Evolutionary conservation across 2,113 vertebrate species (phyloP).

Genomic region (Takifugu flavidus): DNA sequence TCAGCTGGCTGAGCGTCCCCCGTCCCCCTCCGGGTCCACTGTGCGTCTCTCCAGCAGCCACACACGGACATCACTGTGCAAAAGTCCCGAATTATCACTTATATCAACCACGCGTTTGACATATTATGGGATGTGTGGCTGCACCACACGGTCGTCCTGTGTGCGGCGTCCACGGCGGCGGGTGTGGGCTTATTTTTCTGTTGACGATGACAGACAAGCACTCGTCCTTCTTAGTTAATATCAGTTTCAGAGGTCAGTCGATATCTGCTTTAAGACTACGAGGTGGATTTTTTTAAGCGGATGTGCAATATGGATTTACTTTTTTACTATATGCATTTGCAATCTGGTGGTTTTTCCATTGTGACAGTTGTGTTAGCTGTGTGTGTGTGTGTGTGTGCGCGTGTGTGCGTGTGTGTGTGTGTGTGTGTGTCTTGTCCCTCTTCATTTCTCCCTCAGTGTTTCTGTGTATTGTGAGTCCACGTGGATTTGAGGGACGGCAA

Average conservation of each 20-base stretch:
- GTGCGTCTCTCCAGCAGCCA: slow-evolving; percentile 11
- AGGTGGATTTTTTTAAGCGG: slow-evolving; percentile 53
- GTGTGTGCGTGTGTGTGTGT: too few relatives aligned
- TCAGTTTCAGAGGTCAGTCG: slow-evolving; percentile 64
- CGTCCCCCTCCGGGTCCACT: slow-evolving; percentile 21
- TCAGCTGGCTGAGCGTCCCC: slow-evolving; percentile 75
- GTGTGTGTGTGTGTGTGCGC: not conserved
- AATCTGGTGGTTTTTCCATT: slow-evolving; percentile 38
- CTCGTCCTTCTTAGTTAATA: slow-evolving; percentile 51
- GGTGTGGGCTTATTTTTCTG: slow-evolving; percentile 22
- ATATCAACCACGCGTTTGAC: slow-evolving; percentile 55
- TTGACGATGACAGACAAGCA: slow-evolving; percentile 32
- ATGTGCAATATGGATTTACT: slow-evolving; percentile 72
- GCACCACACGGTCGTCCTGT: slow-evolving; percentile 15
- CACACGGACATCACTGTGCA: slow-evolving; percentile 13
- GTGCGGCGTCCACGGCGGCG: slow-evolving; percentile 21
- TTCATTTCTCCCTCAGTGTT: slow-evolving; percentile 43
- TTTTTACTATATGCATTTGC: slow-evolving; percentile 56
- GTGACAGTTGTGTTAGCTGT: slow-evolving; percentile 24
- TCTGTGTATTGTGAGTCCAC: slow-evolving; percentile 44
- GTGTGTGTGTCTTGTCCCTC: slow-evolving; percentile 32
- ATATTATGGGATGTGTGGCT: slow-evolving; percentile 47
- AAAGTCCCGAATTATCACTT: slow-evolving; percentile 50
- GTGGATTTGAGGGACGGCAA: slow-evolving; percentile 69
- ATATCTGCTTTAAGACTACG: slow-evolving; percentile 67